These are phyloP conservation scores for Pseudachorutes palmiensis DNA, from an alignment of 1,140 invertebrate genomes.

Conservation along the genomic window DNA sequence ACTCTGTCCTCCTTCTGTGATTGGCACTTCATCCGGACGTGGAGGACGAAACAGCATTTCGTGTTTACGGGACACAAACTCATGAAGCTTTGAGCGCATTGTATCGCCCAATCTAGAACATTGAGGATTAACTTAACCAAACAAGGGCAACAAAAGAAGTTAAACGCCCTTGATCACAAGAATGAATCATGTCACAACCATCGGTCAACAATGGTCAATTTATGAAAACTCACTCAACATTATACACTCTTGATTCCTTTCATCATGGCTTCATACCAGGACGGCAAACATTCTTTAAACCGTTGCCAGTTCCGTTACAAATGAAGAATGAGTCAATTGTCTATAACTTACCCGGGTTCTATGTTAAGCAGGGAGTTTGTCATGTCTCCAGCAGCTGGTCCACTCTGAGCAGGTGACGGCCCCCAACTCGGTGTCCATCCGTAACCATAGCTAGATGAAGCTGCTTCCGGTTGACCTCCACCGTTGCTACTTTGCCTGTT, in stretches of 20 bases:
- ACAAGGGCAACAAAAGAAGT: too few relatives aligned
- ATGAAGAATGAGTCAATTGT: too few relatives aligned
- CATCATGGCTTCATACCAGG: too few relatives aligned
- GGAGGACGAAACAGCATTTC: constrained; percentile 32
- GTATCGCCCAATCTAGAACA: constrained; percentile 19
- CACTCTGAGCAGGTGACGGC: background rate
- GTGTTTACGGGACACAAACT: constrained; percentile 27
- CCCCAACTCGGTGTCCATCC: background rate
- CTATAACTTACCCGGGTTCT: background rate
- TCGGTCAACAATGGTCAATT: too few relatives aligned
- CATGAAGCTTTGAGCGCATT: constrained; percentile 25
- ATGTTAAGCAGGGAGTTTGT: background rate
- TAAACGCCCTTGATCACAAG: too few relatives aligned
- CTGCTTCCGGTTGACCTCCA: background rate
- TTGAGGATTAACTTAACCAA: background rate
- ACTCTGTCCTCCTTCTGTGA: constrained; percentile 23
- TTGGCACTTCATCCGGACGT: constrained; percentile 27
- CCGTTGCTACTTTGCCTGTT: constrained; percentile 16
- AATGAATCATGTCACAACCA: too few relatives aligned
- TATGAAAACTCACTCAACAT: too few relatives aligned
- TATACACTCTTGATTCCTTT: too few relatives aligned
- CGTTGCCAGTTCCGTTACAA: too few relatives aligned
- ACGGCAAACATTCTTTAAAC: too few relatives aligned
- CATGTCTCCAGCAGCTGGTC: background rate
- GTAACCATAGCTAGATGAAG: background rate